These are phyloP conservation scores for Albula glossodonta DNA, from an alignment of 2,113 vertebrate genomes.

Conservation along the genomic window DNA sequence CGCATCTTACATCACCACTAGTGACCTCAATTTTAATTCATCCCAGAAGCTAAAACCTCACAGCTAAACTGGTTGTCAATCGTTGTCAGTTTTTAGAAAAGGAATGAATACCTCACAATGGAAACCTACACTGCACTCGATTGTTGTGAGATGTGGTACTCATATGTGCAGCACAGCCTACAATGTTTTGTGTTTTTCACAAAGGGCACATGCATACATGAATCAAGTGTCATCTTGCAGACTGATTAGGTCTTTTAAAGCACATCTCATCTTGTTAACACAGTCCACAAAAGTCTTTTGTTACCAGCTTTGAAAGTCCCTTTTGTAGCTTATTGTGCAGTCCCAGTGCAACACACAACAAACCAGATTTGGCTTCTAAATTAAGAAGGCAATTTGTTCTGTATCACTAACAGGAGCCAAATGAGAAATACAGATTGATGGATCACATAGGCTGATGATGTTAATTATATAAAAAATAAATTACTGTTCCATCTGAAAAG, in stretches of 20 bases:
- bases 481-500: background rate
- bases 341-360: background rate
- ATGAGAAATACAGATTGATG: background rate
- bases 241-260: slow-evolving; percentile 22
- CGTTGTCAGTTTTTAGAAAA: background rate
- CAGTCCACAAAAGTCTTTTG: slow-evolving; percentile 22
- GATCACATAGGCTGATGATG: background rate
- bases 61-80: background rate
- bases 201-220: background rate
- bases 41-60: background rate
- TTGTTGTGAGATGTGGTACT: background rate
- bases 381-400: slow-evolving; percentile 5
- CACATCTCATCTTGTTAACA: slow-evolving; percentile 23
- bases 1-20: background rate
- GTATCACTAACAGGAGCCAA: background rate
- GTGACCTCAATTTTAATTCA: background rate
- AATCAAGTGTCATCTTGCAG: slow-evolving; percentile 14
- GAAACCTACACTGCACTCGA: background rate
- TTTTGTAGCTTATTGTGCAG: slow-evolving; percentile 11
- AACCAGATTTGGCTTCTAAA: slow-evolving; percentile 15
- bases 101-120: background rate
- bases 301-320: slow-evolving; percentile 13
- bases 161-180: background rate
- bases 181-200: background rate
- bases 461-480: background rate